Conservation (phyloP, 2,113 vertebrate species). For the Hepsetus odoe region DNA sequence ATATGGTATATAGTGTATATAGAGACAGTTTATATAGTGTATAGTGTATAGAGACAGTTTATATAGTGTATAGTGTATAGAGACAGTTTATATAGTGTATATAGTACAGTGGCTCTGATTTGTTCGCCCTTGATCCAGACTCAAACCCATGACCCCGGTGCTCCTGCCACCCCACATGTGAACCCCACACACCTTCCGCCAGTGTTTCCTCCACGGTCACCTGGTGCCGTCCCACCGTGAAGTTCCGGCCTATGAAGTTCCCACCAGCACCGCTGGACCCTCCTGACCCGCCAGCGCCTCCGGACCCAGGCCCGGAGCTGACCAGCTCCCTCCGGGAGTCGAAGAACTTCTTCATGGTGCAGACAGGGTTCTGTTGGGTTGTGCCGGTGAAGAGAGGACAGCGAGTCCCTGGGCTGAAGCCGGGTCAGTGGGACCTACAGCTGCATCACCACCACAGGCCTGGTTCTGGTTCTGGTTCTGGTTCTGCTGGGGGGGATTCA, state of each 20-base stretch:
- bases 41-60: too few relatives aligned
- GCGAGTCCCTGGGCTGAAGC: not conserved
- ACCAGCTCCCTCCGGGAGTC: conserved; percentile 94
- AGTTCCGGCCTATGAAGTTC: conserved; percentile 91
- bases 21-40: too few relatives aligned
- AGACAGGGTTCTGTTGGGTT: not conserved
- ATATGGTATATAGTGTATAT: too few relatives aligned
- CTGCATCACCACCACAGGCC: conserved; percentile 4
- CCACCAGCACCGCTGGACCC: conserved; percentile 84
- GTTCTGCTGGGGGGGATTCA: not conserved
- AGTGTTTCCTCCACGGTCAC: conserved; percentile 97
- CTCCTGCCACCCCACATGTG: too few relatives aligned
- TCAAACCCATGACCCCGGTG: too few relatives aligned
- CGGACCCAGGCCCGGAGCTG: conserved; percentile 89
- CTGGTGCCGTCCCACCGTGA: conserved; percentile 90
- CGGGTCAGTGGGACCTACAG: not conserved
- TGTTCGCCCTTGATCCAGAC: too few relatives aligned
- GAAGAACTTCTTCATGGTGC: conserved; percentile 98
- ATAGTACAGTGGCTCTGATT: too few relatives aligned
- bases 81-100: too few relatives aligned
- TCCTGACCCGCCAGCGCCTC: conserved; percentile 81
- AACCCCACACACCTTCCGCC: conserved; percentile 87
- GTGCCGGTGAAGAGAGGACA: not conserved
- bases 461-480: not conserved
- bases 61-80: too few relatives aligned